Base-by-base conservation (phyloP, 2,888 invertebrate species). In the Muscina levida region DNA sequence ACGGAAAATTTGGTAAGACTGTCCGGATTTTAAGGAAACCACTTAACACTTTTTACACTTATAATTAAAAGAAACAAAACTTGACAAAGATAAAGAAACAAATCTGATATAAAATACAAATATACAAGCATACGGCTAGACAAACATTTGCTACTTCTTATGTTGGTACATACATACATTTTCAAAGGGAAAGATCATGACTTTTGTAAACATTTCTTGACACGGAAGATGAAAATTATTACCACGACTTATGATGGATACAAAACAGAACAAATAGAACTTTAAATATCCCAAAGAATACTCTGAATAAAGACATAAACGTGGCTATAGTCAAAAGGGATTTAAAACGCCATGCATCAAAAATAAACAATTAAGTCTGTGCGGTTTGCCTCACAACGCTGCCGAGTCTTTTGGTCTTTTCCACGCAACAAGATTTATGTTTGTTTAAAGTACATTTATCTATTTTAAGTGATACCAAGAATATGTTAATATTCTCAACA, bases 391-490 rank as follows among this genome's bases (percentile, higher is more conserved):
- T 39, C 3, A 31, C 31, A 31, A 39, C 39, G 59, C 19, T 59
- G 59, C 19, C 11, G 31, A 5, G 3, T 17, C 51, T 10, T 6
- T 51, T 51, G 10, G 51, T 19, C n/a, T n/a, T 59, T 59, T 59
- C 42, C 62, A 39, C 48, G 26, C 59, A 44, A 80, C 59, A 77
- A 73, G 77, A 77, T 80, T 80, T 77, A 73, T 77, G 71, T 74
- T 74, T 81, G 80, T 81, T 81, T 81, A 74, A 51, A 71, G 59
- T 74, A 74, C 39, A 81, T 81, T 62, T 71, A 71, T 77, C 57
- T 81, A 71, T 81, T 81, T 77, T 81, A 81, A 81, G 80, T 81
- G 80, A 77, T 81, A 71, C 73, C 73, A 66, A 74, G 77, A 81
- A 81, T 77, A 81, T 81, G 80, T 81, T 81, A 77, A 77, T 80